A percentile compares a stretch with the other conserved stretches of the same genome.
These are phyloP conservation scores for Rhinolophus ferrumequinum DNA, from an alignment of 2,113 vertebrate species.

Conservation along the genomic window DNA sequence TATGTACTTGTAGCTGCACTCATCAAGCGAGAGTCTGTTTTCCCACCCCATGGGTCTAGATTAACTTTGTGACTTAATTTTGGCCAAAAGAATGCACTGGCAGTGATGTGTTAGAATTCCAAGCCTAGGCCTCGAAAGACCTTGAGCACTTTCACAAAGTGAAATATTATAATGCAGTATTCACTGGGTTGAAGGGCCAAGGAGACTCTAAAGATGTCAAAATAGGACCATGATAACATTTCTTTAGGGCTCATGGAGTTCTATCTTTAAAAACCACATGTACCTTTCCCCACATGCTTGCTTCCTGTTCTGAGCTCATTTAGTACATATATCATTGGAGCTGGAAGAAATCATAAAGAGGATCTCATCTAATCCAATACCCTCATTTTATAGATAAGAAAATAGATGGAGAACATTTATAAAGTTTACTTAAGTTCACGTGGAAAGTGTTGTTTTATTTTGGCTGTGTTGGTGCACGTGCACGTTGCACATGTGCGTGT, in stretches of 20 bases:
- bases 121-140: neutral
- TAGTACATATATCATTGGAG: neutral
- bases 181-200: neutral
- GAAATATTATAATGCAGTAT: neutral
- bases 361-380: conserved; percentile 2
- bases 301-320: conserved; percentile 26
- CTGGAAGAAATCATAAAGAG: neutral
- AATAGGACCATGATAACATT: neutral
- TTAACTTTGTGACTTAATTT: conserved; percentile 5
- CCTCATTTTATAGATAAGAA: conserved; percentile 36
- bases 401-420: conserved; percentile 3
- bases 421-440: neutral
- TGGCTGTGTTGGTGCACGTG: neutral
- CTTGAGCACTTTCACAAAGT: neutral
- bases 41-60: neutral
- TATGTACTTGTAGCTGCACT: neutral
- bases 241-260: neutral
- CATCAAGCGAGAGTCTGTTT: neutral
- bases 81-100: neutral
- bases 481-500: neutral
- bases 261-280: neutral
- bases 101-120: neutral
- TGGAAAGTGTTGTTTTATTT: conserved; percentile 36
- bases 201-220: neutral
- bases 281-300: neutral